These are phyloP conservation scores for Ciconia maguari DNA, from an alignment of 2,113 vertebrate genomes.

Conservation along the genomic window DNA sequence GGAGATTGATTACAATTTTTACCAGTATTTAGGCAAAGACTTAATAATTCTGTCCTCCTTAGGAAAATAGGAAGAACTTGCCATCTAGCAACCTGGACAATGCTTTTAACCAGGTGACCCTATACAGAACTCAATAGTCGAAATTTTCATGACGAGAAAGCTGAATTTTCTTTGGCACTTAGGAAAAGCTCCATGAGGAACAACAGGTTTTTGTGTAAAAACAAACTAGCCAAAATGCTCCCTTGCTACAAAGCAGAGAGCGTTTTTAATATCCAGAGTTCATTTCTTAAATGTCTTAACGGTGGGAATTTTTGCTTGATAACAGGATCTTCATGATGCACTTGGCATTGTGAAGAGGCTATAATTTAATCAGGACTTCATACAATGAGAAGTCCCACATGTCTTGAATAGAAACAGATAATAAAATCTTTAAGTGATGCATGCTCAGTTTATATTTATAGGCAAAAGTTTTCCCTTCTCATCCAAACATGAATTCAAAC, in stretches of 20 bases:
- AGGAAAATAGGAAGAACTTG: not conserved
- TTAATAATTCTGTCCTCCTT: not conserved
- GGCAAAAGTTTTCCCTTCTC: not conserved
- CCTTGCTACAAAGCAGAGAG: not conserved
- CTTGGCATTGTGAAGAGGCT: not conserved
- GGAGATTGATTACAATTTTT: not conserved
- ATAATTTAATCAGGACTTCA: not conserved
- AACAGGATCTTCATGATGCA: not conserved
- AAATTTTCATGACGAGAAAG: not conserved
- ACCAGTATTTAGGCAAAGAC: not conserved
- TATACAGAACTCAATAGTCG: not conserved
- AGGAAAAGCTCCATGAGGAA: not conserved
- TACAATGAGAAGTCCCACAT: not conserved
- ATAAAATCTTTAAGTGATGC: not conserved
- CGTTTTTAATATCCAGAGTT: not conserved
- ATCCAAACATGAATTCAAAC: not conserved
- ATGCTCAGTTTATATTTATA: not conserved
- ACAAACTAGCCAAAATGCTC: not conserved
- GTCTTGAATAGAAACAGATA: conserved; percentile 7
- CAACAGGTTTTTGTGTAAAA: not conserved
- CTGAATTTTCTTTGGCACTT: not conserved
- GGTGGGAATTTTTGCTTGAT: not conserved
- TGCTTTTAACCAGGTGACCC: not conserved
- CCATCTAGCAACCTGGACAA: not conserved
- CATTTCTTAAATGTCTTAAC: not conserved